Base-by-base conservation (phyloP, 2,888 invertebrate genomes). In the Spicauda simplicius region DNA sequence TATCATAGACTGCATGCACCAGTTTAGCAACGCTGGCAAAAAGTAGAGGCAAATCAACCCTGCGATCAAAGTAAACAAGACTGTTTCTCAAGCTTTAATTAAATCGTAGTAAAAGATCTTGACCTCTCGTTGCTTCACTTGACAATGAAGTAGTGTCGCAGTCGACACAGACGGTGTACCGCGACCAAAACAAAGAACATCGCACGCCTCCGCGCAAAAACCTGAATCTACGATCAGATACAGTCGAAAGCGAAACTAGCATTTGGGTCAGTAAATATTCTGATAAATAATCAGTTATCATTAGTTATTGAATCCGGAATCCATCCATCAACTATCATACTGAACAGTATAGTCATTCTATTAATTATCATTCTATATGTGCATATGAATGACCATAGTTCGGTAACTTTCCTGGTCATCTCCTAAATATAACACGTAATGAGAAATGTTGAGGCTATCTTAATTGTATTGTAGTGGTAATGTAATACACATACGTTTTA, bases 131-230 rank as follows among this genome's bases (percentile, higher is more conserved):
- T 71, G 69, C 68, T 59, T 69, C 70, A 59, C 66, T 74, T 67
- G 71, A 73, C 72, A 77, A 74, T 75, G 75, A 69, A 73, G 72
- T 3, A 37, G 57, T 19, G 41, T 19, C 55, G 41, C 41, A 10
- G 18, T 50, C 41, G 41, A 7, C 37, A 14, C 37, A 57, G 56
- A 37, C 56, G 41, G 37, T 41, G 56, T 45, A 41, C 45, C 56
- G 56, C 16, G 12, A 20, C 19, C 57, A 57, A 41, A 45, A 57
- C 58, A 48, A 58, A 58, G 20, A 58, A 10, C 33, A 11, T 14
- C 12, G 56, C 37, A 56, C 12, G 18, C 33, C 16, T 18, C 19
- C 33, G 12, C 48, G n/a, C 48, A 48, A 48, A 48, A 48, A 48
- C 48, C 48, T 48, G 48, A 48, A 48, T 48, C n/a, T 16, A 48